Percentiles rank a stretch among this genome's conserved stretches.
These are phyloP conservation scores for Tiphia femorata DNA, from an alignment of 2,888 invertebrate species.

Conservation along the genomic window DNA sequence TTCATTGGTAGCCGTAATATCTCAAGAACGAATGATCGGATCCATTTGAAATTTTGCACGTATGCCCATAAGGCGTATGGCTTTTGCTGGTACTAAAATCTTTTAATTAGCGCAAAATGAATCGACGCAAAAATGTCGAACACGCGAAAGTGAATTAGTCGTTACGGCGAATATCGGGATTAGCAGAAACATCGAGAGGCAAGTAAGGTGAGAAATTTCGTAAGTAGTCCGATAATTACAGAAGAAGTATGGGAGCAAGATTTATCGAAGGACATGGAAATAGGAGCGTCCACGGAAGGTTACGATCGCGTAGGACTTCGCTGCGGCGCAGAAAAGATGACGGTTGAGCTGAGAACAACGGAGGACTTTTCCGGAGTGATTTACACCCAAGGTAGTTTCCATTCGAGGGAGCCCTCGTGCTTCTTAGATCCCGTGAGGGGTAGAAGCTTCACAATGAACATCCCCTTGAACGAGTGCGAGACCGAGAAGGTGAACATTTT, in stretches of 20 bases:
- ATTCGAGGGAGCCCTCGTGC: conserved; percentile 72
- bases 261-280: conserved; percentile 72
- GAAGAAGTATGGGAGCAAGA: conserved; percentile 71
- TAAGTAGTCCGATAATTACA: conserved; percentile 25
- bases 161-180: background rate
- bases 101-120: no score
- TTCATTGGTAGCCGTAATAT: no score
- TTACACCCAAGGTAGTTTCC: conserved; percentile 75
- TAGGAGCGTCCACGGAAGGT: conserved; percentile 72
- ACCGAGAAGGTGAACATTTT: conserved; percentile 71
- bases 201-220: background rate
- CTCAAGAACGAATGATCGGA: no score
- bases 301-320: conserved; percentile 73
- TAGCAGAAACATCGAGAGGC: background rate
- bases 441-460: conserved; percentile 71
- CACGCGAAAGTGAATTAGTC: conserved; percentile 29
- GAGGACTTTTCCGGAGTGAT: conserved; percentile 75
- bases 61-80: no score
- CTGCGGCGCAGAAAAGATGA: conserved; percentile 73
- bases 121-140: conserved; percentile 10
- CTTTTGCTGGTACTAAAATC: no score
- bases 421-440: conserved; percentile 71
- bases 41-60: no score
- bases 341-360: conserved; percentile 70
- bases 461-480: conserved; percentile 73